Evolutionary conservation across 2,113 vertebrate genomes (phyloP).

Genomic region (Gasterosteus nipponicus): DNA sequence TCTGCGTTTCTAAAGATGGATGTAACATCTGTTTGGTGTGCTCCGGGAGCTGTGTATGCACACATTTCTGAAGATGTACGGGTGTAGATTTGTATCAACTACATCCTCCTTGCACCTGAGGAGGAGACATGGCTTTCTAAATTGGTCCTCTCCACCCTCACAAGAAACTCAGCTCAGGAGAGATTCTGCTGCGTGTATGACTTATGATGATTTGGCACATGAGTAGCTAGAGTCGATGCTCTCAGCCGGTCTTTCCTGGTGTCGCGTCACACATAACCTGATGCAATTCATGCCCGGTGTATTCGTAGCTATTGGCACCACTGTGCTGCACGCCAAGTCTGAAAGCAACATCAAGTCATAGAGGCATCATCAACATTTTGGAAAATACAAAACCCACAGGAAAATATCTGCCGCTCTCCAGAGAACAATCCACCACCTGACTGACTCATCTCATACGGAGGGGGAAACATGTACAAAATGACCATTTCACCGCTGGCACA

Average conservation of each 20-base stretch:
- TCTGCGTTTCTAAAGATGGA: constrained; percentile 51
- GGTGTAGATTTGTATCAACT: constrained; percentile 62
- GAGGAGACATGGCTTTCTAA: constrained; percentile 59
- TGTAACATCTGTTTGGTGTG: constrained; percentile 24
- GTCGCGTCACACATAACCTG: constrained; percentile 44
- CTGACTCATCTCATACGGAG: constrained; percentile 50
- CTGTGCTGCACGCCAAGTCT: constrained; percentile 20
- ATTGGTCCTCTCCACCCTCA: constrained; percentile 55
- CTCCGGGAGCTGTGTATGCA: constrained; percentile 20
- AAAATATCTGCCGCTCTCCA: constrained; percentile 43
- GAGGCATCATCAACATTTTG: constrained; percentile 46
- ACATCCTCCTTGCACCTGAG: constrained; percentile 30
- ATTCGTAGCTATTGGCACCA: constrained; percentile 10
- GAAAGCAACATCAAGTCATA: constrained; percentile 8
- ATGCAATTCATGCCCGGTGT: constrained; percentile 28
- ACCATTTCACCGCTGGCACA: constrained; percentile 55
- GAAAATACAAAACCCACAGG: background rate
- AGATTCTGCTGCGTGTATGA: constrained; percentile 46
- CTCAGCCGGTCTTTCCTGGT: constrained; percentile 45
- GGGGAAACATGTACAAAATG: constrained; percentile 39
- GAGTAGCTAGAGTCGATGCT: constrained; percentile 42
- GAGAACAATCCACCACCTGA: constrained; percentile 44
- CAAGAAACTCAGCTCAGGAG: constrained; percentile 44
- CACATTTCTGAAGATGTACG: constrained; percentile 29
- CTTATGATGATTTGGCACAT: constrained; percentile 41